Base-by-base conservation (phyloP, 2,113 vertebrate genomes). In the Carassius carassius region DNA sequence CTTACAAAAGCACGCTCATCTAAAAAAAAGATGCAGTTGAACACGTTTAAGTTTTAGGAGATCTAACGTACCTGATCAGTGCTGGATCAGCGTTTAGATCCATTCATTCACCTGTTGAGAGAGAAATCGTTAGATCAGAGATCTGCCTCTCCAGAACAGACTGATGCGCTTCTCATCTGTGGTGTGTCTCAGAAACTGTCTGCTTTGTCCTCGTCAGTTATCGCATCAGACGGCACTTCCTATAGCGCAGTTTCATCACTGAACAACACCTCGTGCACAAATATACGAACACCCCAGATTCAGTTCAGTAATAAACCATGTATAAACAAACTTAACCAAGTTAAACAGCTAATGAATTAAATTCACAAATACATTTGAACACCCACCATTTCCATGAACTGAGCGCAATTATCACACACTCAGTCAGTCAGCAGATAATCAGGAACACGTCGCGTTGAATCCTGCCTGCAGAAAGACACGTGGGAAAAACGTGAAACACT, bases 151-250 rank as follows among this genome's bases (percentile, higher is more conserved):
- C 4, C 19, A 47, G 17, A 19, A 13, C 4, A 0, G 21, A 41
- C 41, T 3, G 6, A 41, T 14, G 72, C 4, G 3, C 37, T 16
- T 49, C 9, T 41, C 1, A 14, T 35, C 3, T 11, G 1, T 14
- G 0, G 0, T 47, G 47, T 85, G 87, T 92, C 92, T 94, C 94
- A 94, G 93, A 91, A 85, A 44, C 82, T 89, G 88, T 11, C 8
- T 17, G 69, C 73, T 86, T 80, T 4, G n/a, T 54, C 54, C 88
- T 93, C 93, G 91, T 93, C 93, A 95, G 94, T 93, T 94, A 75
- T 95, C 93, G 93, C 92, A 93, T 94, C 89, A 91, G 94, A 94
- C 93, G 91, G 94, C 92, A 93, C 92, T 94, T 94, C 94, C 93
- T 93, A 94, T 92, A 75, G 85, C 92, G 87, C 86, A 35, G 69